A percentile compares a stretch with the other conserved stretches of the same genome.
phyloP scores from a whole-genome alignment of 2,797 vertebrate species.

The Avahi laniger region DNA sequence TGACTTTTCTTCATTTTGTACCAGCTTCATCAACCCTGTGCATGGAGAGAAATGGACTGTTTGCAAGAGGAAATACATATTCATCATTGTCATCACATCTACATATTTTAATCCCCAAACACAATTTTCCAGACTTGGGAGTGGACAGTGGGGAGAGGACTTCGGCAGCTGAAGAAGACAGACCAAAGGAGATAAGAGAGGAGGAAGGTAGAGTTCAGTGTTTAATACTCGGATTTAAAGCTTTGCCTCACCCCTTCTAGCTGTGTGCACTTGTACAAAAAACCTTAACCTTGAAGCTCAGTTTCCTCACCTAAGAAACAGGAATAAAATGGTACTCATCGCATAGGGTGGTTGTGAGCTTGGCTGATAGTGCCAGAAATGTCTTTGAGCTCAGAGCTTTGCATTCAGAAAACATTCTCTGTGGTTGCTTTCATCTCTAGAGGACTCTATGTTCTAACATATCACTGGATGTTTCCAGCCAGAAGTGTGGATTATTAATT shows the following conservation, averaged over 20 bases:
- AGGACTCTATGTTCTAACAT: constrained; percentile 16
- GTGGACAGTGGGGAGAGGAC: background rate
- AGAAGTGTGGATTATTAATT: constrained; percentile 29
- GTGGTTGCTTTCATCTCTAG: constrained; percentile 49
- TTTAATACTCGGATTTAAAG: constrained; percentile 13
- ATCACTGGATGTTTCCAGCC: background rate
- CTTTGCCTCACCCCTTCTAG: background rate
- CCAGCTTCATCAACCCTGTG: background rate
- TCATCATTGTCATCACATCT: background rate
- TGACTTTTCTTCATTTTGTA: background rate
- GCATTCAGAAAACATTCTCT: constrained; percentile 20
- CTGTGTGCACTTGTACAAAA: background rate
- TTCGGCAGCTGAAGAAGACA: background rate
- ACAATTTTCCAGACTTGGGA: background rate
- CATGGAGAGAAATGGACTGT: background rate
- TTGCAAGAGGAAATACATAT: background rate
- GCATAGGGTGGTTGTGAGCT: background rate
- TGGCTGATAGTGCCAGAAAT: constrained; percentile 33
- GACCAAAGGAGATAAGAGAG: background rate
- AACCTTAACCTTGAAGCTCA: background rate
- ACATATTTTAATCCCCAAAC: background rate
- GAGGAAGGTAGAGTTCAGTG: background rate
- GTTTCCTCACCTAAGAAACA: constrained; percentile 18
- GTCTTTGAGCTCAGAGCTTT: background rate
- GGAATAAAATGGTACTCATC: background rate